Evolutionary conservation across 2,888 invertebrate genomes (phyloP), one percentile per base, ranked within the genome.

Genomic region (Synergus itoensis): DNA sequence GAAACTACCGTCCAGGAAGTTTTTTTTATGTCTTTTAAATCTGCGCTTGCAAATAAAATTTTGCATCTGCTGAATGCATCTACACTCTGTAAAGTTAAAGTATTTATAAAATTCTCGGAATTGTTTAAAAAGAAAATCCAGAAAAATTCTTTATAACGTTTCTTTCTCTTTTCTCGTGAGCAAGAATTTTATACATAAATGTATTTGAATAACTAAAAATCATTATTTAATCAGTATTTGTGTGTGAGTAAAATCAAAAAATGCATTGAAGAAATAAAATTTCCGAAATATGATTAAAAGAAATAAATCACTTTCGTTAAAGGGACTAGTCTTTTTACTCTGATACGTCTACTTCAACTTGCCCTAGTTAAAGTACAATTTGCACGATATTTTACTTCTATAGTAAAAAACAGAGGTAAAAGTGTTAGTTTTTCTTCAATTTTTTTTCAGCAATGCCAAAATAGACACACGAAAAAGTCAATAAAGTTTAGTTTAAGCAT

Each of bases 291-390:
- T 63, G 28, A 63, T 28, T 63, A 8, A 14, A 8, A 36, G 16
- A 36, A 53, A 63, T 36, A 36, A 63, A 62, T 12, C 62, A 63
- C 14, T 12, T 28, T 12, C 7, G 16, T 48, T 63, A 67, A 67
- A n/a, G 65, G 4, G 43, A 14, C 45, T 43, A 43, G 43, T 14
- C 28, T 45, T 67, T 67, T 45, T 12, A 43, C 43, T 67, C 43
- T 45, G 67, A 18, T 45, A 67, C 21, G 28, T 69, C 69, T 43
- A 63, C 63, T 62, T 76, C 21, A 76, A 76, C 21, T n/a, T 60
- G 76, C n/a, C 60, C 60, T 14, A 40, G 76, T 60, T 60, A 60
- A 18, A 62, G 43, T 76, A 18, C 76, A 12, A n/a, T 76, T 76
- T 40, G n/a, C 16, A 57, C 40, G 40, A 57, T 76, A 40, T 76